phyloP scores from a whole-genome alignment of 2,113 vertebrate genomes.

The Motacilla tschutschensis region DNA sequence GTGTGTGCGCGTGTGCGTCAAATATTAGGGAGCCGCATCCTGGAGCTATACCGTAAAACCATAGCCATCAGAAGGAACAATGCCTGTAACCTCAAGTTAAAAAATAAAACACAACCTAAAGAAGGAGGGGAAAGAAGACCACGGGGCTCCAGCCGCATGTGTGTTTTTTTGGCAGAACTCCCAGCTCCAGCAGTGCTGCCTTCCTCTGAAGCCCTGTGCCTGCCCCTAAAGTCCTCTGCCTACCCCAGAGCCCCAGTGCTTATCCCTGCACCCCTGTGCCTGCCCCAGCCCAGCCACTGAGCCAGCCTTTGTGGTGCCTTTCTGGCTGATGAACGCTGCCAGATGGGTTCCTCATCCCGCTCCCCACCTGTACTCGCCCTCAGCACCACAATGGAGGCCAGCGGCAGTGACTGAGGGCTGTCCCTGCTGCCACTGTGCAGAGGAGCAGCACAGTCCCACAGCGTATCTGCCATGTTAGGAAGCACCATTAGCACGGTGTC shows the following conservation, averaged over 20 bases:
- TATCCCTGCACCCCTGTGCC: not conserved
- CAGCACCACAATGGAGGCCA: fast-evolving
- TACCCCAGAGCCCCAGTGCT: not conserved
- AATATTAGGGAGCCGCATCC: not conserved
- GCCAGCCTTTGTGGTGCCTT: not conserved
- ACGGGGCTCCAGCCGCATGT: fast-evolving
- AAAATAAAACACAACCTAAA: not conserved
- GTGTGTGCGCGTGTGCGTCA: not conserved
- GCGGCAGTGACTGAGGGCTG: not conserved
- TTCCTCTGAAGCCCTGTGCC: not conserved
- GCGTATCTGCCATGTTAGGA: not conserved
- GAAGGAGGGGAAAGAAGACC: not conserved
- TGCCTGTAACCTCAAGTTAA: not conserved
- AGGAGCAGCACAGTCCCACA: not conserved
- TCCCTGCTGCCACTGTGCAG: not conserved
- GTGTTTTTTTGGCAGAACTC: not conserved
- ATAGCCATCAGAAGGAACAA: not conserved
- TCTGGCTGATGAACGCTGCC: not conserved
- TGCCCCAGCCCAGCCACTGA: too few species aligned
- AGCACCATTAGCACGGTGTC: fast-evolving
- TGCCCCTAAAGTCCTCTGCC: not conserved
- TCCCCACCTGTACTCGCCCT: fast-evolving
- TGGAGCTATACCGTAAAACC: not conserved
- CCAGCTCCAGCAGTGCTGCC: not conserved
- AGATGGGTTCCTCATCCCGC: fast-evolving